Evolutionary conservation across 2,797 vertebrate genomes (phyloP), one percentile per base, ranked within the genome.

Genomic region (Epinephelus malabaricus): DNA sequence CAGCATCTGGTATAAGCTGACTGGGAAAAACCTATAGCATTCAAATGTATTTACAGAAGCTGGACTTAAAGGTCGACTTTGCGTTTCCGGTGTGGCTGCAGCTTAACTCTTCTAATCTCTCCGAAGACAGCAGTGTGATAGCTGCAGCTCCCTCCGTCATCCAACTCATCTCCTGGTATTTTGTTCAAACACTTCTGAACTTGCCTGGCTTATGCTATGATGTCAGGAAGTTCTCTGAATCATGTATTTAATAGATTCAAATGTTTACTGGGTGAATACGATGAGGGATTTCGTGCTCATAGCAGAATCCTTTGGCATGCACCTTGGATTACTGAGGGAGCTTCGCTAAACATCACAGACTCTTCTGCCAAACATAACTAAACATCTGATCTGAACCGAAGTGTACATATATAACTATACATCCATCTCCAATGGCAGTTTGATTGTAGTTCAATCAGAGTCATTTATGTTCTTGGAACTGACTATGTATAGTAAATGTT

Each of bases 41-140:
- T 46, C 25, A 46, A 56, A 53, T 4, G 40, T 40, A 25, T 46
- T 40, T n/a, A 54, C 15, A 63, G 40, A 38, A 65, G 47, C 34
- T 18, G 11, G 19, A n/a, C 34, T 45, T 25, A n/a, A 62, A 65
- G 18, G 45, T 46, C 8, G 50, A 61, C 8, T 74, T 55, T 2
- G 17, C 10, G 25, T 19, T 46, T 54, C 17, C 21, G 6, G 15
- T 40, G 30, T 50, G 38, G 46, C 25, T 45, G 40, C 46, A 58
- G 23, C 51, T 78, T 46, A 72, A 38, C 25, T 64, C 21, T 62
- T 47, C 49, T 67, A 40, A 62, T 79, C 64, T 46, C 54, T 66
- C 43, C 54, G 18, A 21, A 81, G 72, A 80, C 63, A 60, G n/a
- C 40, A 46, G 40, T 21, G 54, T 58, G 12, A 45, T 7, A 30